phyloP scores from a whole-genome alignment of 2,113 vertebrate genomes.

The Nesoenas mayeri region DNA sequence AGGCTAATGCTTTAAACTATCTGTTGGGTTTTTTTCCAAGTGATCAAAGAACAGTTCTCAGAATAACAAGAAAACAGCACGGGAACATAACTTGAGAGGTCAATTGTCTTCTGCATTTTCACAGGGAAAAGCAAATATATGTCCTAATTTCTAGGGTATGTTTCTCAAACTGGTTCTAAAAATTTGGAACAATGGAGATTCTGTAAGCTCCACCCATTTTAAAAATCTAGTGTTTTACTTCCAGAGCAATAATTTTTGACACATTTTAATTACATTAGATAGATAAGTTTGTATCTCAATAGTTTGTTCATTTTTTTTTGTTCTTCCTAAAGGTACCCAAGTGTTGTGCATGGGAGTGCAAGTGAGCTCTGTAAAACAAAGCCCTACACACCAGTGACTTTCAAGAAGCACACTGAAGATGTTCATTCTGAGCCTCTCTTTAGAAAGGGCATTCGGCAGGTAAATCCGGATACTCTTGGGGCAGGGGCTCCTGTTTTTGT shows the following conservation, averaged over 20 bases:
- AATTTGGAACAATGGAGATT: background rate
- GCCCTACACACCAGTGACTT: conserved; percentile 48
- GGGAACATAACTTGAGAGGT: background rate
- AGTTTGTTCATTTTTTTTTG: background rate
- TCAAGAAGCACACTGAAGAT: conserved; percentile 66
- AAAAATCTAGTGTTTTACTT: background rate
- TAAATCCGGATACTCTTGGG: conserved; percentile 59
- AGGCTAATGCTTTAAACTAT: background rate
- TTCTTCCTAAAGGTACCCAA: conserved; percentile 69
- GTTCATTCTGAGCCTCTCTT: conserved; percentile 83
- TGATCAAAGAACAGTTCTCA: background rate
- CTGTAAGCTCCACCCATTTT: background rate
- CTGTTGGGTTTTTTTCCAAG: background rate
- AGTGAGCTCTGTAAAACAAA: conserved; percentile 76
- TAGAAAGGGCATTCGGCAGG: conserved; percentile 75
- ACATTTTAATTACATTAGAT: background rate
- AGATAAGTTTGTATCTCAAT: background rate
- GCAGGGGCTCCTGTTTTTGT: conserved; percentile 59
- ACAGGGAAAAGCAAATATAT: background rate
- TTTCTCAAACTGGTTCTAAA: background rate
- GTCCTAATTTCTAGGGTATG: background rate
- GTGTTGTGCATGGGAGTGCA: conserved; percentile 58
- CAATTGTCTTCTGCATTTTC: background rate
- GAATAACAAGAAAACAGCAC: background rate
- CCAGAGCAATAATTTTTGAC: background rate